Base-by-base conservation (phyloP, 1,140 invertebrate genomes). In the Drosophila erecta region DNA sequence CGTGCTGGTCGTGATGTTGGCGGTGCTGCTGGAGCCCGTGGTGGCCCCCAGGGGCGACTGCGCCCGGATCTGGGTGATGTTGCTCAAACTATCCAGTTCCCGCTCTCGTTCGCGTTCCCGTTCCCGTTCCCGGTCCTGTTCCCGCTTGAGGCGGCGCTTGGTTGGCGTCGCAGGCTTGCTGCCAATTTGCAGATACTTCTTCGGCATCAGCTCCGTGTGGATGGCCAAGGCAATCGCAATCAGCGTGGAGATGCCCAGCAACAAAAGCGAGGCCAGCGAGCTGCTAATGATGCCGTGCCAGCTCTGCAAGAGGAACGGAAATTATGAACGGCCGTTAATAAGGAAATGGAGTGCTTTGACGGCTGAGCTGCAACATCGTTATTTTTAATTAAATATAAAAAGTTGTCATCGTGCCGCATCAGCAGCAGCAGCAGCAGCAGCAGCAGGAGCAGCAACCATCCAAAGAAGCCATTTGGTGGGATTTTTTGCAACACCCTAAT, bases 201-300 rank as follows among this genome's bases (percentile, higher is more conserved):
- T 91, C 15, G 91, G 91, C 61, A 92, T 89, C 74, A 92, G 77
- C 77, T 92, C 91, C 30, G 92, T 91, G 72, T 92, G 90, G 51
- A 92, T 91, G 41, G 90, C 90, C 69, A 92, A 51, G 10, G 90
- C 81, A 65, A 92, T 92, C 4, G 90, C 92, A 72, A 92, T 92
- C 61, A 92, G 72, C 58, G 92, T 92, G 11, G 92, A 92, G 60
- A 91, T 80, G 69, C 91, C 90, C 49, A 92, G 73, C 64, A 92
- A 61, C 33, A 92, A 66, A 56, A 92, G 64, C 44, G 91, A 92
- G 4, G 91, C 92, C 59, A 92, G 72, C 11, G 90, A 90, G 76
- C 87, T 89, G 85, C 91, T 92, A 65, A 92, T 90, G 60, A 92
- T 77, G 17, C 81, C 89, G 60, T 92, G 90, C 91, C 91, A 92